These are phyloP conservation scores for Macaria liturata DNA, from an alignment of 2,888 invertebrate genomes.

Conservation along the genomic window DNA sequence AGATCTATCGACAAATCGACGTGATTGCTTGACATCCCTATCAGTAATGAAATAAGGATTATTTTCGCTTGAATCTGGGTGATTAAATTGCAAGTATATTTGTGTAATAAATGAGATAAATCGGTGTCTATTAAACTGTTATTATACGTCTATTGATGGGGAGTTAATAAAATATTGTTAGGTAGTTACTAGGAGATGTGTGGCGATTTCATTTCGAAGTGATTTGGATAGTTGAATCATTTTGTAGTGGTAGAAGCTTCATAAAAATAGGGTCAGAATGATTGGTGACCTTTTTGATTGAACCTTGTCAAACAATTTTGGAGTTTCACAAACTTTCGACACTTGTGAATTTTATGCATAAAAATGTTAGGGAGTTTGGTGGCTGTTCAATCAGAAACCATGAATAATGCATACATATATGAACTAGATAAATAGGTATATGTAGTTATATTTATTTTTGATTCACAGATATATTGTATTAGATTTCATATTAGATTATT, in stretches of 20 bases:
- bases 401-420: too few species aligned
- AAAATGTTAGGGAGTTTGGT: too few species aligned
- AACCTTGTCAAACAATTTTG: constrained; percentile 7
- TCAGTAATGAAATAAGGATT: constrained; percentile 26
- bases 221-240: constrained; percentile 14
- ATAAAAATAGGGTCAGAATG: constrained; percentile 16
- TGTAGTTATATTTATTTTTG: too few species aligned
- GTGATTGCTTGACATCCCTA: constrained; percentile 11
- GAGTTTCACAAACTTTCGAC: too few species aligned
- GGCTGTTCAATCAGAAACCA: too few species aligned
- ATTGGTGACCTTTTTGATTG: constrained; percentile 20
- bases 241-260: constrained; percentile 1
- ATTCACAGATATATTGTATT: too few species aligned
- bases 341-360: too few species aligned
- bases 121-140: constrained; percentile 78
- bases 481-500: too few species aligned
- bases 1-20: constrained; percentile 26
- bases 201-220: constrained; percentile 50
- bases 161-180: constrained; percentile 78
- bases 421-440: too few species aligned
- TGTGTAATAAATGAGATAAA: constrained; percentile 59
- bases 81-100: constrained; percentile 22
- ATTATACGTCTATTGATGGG: constrained; percentile 72
- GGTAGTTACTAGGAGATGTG: constrained; percentile 48
- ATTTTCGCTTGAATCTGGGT: constrained; percentile 24